phyloP scores from a whole-genome alignment of 2,888 invertebrate species.

The Ochropleura leucogaster region DNA sequence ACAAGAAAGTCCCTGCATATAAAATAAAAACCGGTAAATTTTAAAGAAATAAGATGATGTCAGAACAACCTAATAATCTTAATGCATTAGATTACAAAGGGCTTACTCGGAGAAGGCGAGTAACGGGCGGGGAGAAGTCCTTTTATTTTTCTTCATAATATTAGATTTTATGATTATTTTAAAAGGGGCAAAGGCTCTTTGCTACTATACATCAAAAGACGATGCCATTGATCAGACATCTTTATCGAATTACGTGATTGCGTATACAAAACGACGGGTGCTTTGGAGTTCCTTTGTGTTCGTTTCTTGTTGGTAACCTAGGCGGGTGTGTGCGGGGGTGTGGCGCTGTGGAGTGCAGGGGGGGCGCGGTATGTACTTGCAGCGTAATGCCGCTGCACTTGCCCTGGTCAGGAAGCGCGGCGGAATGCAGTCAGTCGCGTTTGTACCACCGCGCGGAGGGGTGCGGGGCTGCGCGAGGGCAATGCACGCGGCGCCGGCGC shows the following conservation, averaged over 20 bases:
- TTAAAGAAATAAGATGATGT: conserved; percentile 81
- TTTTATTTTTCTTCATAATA: conserved; percentile 83
- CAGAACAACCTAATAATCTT: conserved; percentile 85
- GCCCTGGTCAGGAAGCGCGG: conserved; percentile 90
- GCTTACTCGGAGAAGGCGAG: conserved; percentile 72
- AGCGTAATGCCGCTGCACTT: conserved; percentile 89
- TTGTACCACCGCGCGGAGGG: conserved; percentile 77
- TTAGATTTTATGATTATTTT: conserved; percentile 85
- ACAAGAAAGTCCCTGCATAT: conserved; percentile 59
- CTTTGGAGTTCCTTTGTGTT: conserved; percentile 75
- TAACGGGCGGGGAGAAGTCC: conserved; percentile 72
- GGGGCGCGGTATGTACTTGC: conserved; percentile 81
- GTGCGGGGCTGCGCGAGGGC: conserved; percentile 80
- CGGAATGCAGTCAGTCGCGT: conserved; percentile 91
- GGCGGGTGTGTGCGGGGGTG: conserved; percentile 66
- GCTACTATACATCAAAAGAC: conserved; percentile 74
- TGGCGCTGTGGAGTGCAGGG: conserved; percentile 64
- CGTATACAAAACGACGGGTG: conserved; percentile 66
- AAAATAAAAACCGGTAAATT: conserved; percentile 74
- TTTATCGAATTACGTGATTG: conserved; percentile 78
- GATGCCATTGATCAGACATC: conserved; percentile 74
- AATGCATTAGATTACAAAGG: conserved; percentile 87
- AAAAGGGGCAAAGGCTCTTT: conserved; percentile 77
- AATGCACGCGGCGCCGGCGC: conserved; percentile 88
- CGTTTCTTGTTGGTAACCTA: conserved; percentile 72